Evolutionary conservation across 2,797 vertebrate genomes (phyloP).

Genomic region (Oreochromis grahami): DNA sequence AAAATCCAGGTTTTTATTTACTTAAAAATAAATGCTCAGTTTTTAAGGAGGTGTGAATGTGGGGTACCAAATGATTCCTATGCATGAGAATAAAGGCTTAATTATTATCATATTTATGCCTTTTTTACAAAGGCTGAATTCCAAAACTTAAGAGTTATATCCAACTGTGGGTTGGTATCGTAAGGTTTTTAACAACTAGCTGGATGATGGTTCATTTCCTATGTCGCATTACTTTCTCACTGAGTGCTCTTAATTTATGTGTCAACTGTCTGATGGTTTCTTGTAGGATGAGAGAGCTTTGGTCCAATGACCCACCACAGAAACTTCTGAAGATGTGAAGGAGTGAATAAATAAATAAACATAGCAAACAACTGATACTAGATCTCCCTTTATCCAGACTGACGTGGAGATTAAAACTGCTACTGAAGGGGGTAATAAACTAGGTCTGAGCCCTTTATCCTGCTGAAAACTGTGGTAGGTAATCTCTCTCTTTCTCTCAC

Average conservation of each 20-base stretch:
- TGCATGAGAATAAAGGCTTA: background rate
- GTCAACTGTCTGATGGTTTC: background rate
- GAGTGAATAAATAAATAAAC: background rate
- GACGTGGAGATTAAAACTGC: slow-evolving; percentile 49
- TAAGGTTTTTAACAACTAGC: background rate
- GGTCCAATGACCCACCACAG: slow-evolving; percentile 30
- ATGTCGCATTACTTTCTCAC: background rate
- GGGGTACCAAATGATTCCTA: background rate
- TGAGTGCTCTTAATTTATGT: background rate
- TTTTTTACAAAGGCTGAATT: background rate
- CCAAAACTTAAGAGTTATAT: background rate
- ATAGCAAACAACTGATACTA: slow-evolving; percentile 29
- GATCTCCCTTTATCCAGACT: slow-evolving; percentile 46
- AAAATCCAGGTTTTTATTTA: background rate
- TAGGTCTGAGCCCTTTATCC: slow-evolving; percentile 10
- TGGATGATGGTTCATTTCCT: background rate
- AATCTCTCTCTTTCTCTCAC: background rate
- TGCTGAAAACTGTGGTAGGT: too few relatives aligned
- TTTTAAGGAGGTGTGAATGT: background rate
- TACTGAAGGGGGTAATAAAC: slow-evolving; percentile 29
- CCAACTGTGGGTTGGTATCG: background rate
- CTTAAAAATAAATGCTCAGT: background rate
- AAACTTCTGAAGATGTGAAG: slow-evolving; percentile 50
- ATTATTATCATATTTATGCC: background rate
- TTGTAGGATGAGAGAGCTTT: background rate